Evolutionary conservation across 2,888 invertebrate species (phyloP).

Genomic region (Uloborus plumipes): DNA sequence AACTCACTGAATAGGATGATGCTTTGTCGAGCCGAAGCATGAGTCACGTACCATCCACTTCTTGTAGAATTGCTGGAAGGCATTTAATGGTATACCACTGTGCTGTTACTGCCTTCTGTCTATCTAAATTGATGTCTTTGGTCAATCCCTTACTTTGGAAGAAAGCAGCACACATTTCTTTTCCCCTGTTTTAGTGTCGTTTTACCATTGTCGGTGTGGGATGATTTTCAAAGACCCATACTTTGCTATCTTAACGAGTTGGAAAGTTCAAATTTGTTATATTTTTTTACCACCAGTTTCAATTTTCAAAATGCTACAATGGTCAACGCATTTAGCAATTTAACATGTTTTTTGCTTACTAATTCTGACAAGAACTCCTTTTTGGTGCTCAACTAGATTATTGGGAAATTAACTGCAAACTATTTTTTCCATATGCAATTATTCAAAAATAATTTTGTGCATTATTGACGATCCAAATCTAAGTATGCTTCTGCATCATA

Average conservation of each 20-base stretch:
- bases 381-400: constrained; percentile 26
- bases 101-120: constrained; percentile 3
- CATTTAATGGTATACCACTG: constrained; percentile 31
- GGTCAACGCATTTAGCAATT: constrained; percentile 2
- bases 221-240: constrained; percentile 33
- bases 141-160: constrained; percentile 12
- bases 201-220: background rate
- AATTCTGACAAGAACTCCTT: background rate
- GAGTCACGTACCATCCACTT: background rate
- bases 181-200: constrained; percentile 1
- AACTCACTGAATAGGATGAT: background rate
- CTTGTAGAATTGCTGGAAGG: background rate
- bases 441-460: constrained; percentile 18
- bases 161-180: constrained; percentile 4
- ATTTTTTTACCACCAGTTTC: constrained; percentile 26
- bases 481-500: no score
- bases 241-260: constrained; percentile 8
- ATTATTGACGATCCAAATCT: no score
- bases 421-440: constrained; percentile 20
- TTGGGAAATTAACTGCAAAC: constrained; percentile 9
- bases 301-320: constrained; percentile 6
- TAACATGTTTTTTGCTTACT: constrained; percentile 14
- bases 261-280: constrained; percentile 7
- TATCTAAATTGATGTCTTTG: background rate
- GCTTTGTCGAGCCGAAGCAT: constrained; percentile 20